Conservation (phyloP, 1,140 invertebrate species). For the Drosophila equinoxialis region DNA sequence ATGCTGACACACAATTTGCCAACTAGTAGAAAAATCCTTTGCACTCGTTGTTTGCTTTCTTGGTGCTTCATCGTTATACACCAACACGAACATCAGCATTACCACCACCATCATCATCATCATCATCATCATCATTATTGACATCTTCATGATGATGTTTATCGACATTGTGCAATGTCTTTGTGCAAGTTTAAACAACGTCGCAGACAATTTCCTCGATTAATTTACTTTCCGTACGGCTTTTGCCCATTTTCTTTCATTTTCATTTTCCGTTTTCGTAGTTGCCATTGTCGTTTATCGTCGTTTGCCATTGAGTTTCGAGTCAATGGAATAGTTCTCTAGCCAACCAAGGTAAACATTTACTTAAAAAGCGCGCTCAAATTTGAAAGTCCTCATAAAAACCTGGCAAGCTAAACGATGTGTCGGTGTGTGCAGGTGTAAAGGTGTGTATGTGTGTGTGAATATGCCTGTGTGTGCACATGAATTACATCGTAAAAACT, state of each 20-base stretch:
- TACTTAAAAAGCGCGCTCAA: constrained; percentile 74
- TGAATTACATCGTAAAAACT: constrained; percentile 76
- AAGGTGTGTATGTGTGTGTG: constrained; percentile 17
- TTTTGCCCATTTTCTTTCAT: constrained; percentile 71
- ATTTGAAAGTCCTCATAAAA: constrained; percentile 77
- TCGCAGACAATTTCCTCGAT: constrained; percentile 80
- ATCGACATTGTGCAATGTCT: constrained; percentile 43
- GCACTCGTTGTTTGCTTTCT: constrained; percentile 57
- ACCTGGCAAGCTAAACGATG: constrained; percentile 55
- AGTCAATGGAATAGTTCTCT: constrained; percentile 54
- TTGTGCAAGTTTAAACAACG: constrained; percentile 79
- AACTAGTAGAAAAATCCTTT: constrained; percentile 61
- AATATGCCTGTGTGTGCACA: constrained; percentile 40
- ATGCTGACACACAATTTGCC: constrained; percentile 71
- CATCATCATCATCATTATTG: constrained; percentile 21
- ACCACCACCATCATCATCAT: constrained; percentile 25
- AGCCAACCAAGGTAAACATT: constrained; percentile 71
- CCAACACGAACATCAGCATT: constrained; percentile 31
- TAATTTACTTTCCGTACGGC: constrained; percentile 76
- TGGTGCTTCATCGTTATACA: constrained; percentile 22
- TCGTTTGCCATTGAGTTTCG: constrained; percentile 6
- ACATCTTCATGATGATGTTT: constrained; percentile 20
- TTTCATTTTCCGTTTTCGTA: constrained; percentile 58
- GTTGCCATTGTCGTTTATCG: constrained; percentile 10
- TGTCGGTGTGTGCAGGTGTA: constrained; percentile 16